A percentile compares a stretch with the other conserved stretches of the same genome.
Conservation (phyloP, 2,113 vertebrate species). For the Pluvialis apricaria region DNA sequence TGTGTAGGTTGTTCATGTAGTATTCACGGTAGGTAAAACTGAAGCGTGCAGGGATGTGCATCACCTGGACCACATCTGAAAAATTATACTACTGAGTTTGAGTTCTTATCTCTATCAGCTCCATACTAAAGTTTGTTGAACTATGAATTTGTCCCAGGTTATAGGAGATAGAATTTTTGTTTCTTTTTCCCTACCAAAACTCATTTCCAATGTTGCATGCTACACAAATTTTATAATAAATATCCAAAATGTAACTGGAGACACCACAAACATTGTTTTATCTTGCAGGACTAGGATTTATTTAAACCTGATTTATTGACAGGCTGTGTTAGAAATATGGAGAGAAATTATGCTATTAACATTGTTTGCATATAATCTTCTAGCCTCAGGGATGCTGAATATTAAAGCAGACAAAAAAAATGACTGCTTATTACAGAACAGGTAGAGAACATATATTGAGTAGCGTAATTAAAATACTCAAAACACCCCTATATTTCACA, state of each 20-base stretch:
- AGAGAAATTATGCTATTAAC: constrained; percentile 26
- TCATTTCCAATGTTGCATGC: background rate
- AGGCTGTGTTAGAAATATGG: background rate
- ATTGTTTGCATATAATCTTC: constrained; percentile 20
- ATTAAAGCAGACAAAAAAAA: background rate
- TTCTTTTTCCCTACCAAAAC: background rate
- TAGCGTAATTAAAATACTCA: background rate
- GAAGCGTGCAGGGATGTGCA: background rate
- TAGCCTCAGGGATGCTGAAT: background rate
- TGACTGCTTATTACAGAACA: background rate
- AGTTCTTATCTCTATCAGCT: background rate
- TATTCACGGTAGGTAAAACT: background rate
- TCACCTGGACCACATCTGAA: background rate
- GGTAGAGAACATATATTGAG: background rate
- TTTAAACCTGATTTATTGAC: constrained; percentile 38
- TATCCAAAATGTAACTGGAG: background rate
- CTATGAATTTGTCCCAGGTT: background rate
- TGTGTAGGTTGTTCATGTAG: background rate
- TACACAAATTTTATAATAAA: background rate
- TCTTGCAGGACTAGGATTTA: background rate
- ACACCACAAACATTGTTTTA: background rate
- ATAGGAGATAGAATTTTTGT: background rate
- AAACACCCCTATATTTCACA: background rate
- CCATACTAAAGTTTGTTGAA: background rate
- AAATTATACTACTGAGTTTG: background rate